Percentiles rank a stretch among this genome's conserved stretches.
phyloP scores from a whole-genome alignment of 1,140 invertebrate species.

The Drosophila virilis region DNA sequence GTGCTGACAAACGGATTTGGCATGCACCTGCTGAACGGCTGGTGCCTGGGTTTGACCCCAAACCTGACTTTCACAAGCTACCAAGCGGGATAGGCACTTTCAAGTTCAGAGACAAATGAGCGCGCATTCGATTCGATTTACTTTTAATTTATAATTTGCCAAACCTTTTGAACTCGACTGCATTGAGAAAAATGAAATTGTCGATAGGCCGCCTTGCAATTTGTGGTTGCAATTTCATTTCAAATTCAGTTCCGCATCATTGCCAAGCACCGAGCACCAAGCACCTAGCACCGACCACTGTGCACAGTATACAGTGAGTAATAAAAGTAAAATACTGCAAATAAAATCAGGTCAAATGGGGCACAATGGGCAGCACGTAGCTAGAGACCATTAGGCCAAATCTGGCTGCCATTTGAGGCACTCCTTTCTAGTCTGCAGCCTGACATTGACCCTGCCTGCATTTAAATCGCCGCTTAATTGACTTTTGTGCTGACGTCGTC shows the following conservation, averaged over 20 bases:
- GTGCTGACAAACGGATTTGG: slow-evolving; percentile 73
- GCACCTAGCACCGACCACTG: slow-evolving; percentile 31
- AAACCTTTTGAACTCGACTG: slow-evolving; percentile 73
- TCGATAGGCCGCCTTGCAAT: slow-evolving; percentile 68
- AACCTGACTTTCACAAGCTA: slow-evolving; percentile 66
- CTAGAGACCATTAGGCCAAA: slow-evolving; percentile 47
- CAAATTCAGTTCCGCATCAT: slow-evolving; percentile 77
- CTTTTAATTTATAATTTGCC: slow-evolving; percentile 81
- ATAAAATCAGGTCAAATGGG: slow-evolving; percentile 81
- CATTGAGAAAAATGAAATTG: slow-evolving; percentile 80
- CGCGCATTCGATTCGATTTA: slow-evolving; percentile 79
- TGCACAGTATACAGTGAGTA: slow-evolving; percentile 60
- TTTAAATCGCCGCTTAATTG: slow-evolving; percentile 78
- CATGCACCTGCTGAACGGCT: slow-evolving; percentile 64
- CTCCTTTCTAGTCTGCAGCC: slow-evolving; percentile 59
- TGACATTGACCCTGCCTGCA: slow-evolving; percentile 73
- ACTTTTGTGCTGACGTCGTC: slow-evolving; percentile 58
- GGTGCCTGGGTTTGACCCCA: slow-evolving; percentile 50
- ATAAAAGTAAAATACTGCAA: slow-evolving; percentile 82
- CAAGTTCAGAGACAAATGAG: slow-evolving; percentile 79
- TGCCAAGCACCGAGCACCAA: slow-evolving; percentile 41
- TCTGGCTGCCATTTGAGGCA: slow-evolving; percentile 53
- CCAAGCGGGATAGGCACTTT: slow-evolving; percentile 56
- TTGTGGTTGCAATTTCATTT: slow-evolving; percentile 79
- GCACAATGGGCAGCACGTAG: slow-evolving; percentile 64